Evolutionary conservation across 2,888 invertebrate species (phyloP), one percentile per base, ranked within the genome.

Genomic region (Cynaeus angustus): DNA sequence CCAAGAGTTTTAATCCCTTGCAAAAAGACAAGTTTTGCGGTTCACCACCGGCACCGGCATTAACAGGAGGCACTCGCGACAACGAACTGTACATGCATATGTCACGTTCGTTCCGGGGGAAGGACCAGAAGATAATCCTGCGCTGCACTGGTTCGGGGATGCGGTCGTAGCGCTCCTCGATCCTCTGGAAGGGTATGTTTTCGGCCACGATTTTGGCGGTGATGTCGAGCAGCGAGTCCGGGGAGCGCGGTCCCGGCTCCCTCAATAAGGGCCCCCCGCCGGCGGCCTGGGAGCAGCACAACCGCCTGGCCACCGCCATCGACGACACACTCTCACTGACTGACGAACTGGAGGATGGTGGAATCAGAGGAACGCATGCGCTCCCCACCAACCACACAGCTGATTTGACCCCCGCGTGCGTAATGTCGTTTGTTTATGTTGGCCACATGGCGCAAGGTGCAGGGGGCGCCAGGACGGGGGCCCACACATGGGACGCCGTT

Each of bases 51-150:
- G 41, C 41, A 13, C 12, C 78, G 74, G 84, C 76, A 78, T 82
- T 85, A 79, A 85, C 85, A 68, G 86, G 84, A 74, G 86, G 85
- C 83, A 87, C 87, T 79, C 86, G 87, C 80, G 90, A 88, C 86
- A 94, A 88, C 78, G 94, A 94, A 79, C 94, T 94, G 87, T 95
- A 95, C 94, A 95, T 94, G 86, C 93, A 93, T 85, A 95, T 94
- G 87, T 94, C 94, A 82, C 92, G 88, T 86, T 95, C 95, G 84
- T 94, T 92, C 81, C 94, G 87, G 77, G 95, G 95, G 87, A 95
- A 95, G 75, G 94, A 94, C 94, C 94, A 95, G 88, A 90, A 95
- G 82, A 95, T 94, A 85, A 95, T 93, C 83, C 94, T 89, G 78
- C 93, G 89, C 86, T 95, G 95, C 84, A 95, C 94, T 76, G 94